A percentile compares a stretch with the other conserved stretches of the same genome.
These are phyloP conservation scores for Neodiprion lecontei DNA, from an alignment of 1,140 invertebrate species.

Conservation along the genomic window DNA sequence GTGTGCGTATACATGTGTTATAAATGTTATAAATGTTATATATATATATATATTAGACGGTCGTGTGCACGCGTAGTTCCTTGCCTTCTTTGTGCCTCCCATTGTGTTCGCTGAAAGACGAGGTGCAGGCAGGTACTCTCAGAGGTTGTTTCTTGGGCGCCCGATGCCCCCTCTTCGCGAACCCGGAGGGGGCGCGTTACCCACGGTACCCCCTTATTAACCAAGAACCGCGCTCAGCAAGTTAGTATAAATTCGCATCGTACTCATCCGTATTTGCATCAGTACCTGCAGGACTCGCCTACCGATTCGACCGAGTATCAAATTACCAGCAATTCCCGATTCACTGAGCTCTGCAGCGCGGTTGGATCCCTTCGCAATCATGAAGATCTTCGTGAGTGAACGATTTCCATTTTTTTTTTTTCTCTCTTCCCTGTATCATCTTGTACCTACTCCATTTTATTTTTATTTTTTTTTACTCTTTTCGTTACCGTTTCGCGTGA, in stretches of 20 bases:
- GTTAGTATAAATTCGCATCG: slow-evolving; percentile 7
- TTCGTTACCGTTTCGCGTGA: no score
- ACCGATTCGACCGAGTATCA: not conserved
- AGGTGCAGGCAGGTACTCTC: not conserved
- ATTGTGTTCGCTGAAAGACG: not conserved
- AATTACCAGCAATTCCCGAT: not conserved
- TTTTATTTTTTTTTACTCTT: not conserved
- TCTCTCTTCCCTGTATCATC: no score
- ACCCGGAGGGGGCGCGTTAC: slow-evolving; percentile 1
- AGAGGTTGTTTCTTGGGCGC: not conserved
- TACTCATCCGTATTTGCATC: not conserved
- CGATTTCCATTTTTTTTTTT: not conserved
- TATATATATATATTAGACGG: no score
- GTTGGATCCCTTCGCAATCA: slow-evolving; percentile 9
- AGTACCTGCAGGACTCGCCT: not conserved
- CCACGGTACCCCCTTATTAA: not conserved
- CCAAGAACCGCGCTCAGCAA: not conserved
- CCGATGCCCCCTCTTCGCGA: not conserved
- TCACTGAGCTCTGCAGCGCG: not conserved
- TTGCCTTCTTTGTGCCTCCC: not conserved
- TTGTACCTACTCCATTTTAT: not conserved
- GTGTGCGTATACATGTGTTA: no score
- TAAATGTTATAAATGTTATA: no score
- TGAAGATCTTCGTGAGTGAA: slow-evolving; percentile 38
- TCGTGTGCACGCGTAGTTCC: not conserved